These are phyloP conservation scores for Oryzias javanicus DNA, from an alignment of 2,113 vertebrate species.

Conservation along the genomic window DNA sequence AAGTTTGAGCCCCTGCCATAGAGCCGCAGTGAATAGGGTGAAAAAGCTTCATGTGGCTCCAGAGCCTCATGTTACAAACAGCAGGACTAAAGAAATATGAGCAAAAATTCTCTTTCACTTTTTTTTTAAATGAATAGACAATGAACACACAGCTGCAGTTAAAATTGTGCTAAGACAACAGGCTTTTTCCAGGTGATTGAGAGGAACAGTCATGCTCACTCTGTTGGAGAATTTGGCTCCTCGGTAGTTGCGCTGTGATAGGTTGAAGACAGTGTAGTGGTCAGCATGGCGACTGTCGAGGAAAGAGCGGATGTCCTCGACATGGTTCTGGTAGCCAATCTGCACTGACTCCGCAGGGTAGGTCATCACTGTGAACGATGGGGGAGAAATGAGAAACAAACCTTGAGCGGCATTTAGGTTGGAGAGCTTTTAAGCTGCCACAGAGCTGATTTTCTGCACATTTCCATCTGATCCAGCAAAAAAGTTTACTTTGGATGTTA, in stretches of 20 bases:
- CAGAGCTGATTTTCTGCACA: no score
- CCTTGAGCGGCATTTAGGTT: neutral
- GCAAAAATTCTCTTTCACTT: no score
- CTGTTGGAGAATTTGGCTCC: conserved; percentile 98
- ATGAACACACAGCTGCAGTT: no score
- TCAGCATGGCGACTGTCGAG: conserved; percentile 94
- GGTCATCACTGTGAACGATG: conserved; percentile 86
- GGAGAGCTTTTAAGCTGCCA: neutral
- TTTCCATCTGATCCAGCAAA: no score
- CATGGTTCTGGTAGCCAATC: conserved; percentile 94
- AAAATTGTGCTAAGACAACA: neutral
- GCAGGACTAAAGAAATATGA: no score
- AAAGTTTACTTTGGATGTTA: neutral
- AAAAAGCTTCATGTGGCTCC: no score
- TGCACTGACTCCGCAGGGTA: conserved; percentile 94
- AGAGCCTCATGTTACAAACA: no score
- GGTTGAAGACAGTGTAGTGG: conserved; percentile 98
- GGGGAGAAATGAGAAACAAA: neutral
- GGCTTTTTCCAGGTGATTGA: neutral
- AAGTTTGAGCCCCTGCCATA: no score
- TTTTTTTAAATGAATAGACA: no score
- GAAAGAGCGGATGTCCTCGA: conserved; percentile 96
- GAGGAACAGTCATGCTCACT: conserved; percentile 74
- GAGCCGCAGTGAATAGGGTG: no score
- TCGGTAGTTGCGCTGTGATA: conserved; percentile 95